phyloP scores from a whole-genome alignment of 2,888 invertebrate species.

The Drosophila algonquin region DNA sequence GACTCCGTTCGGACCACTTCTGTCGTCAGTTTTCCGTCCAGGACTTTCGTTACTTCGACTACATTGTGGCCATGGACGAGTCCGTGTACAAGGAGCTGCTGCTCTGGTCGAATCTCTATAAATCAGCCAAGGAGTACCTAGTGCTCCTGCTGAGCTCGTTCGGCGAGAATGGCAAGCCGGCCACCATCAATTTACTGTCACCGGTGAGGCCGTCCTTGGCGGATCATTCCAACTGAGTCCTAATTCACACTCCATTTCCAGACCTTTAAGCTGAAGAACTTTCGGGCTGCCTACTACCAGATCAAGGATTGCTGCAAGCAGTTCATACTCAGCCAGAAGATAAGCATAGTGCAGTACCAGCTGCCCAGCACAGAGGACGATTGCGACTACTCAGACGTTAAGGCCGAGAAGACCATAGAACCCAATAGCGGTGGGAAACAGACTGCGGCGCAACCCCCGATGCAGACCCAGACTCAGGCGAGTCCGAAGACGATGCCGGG shows the following conservation, averaged over 20 bases:
- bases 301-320: constrained; percentile 69
- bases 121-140: not conserved
- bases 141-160: constrained; percentile 43
- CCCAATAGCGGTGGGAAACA: not conserved
- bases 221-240: too few species aligned
- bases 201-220: constrained; percentile 43
- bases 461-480: too few species aligned
- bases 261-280: constrained; percentile 57
- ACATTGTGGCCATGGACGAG: constrained; percentile 97
- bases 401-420: not conserved
- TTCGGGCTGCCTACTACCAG: constrained; percentile 67
- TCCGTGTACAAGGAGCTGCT: constrained; percentile 73
- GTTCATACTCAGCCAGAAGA: constrained; percentile 60
- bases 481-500: not conserved
- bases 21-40: constrained; percentile 89
- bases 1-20: constrained; percentile 86
- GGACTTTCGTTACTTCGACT: constrained; percentile 92
- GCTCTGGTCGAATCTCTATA: constrained; percentile 51
- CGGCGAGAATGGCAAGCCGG: constrained; percentile 20
- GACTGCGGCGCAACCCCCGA: too few species aligned
- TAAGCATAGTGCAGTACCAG: constrained; percentile 59
- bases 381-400: not conserved
- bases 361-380: constrained; percentile 66
- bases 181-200: constrained; percentile 40
- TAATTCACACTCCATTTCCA: constrained; percentile 5